Evolutionary conservation across 1,140 invertebrate genomes (phyloP).

Genomic region (Megalopta genalis): DNA sequence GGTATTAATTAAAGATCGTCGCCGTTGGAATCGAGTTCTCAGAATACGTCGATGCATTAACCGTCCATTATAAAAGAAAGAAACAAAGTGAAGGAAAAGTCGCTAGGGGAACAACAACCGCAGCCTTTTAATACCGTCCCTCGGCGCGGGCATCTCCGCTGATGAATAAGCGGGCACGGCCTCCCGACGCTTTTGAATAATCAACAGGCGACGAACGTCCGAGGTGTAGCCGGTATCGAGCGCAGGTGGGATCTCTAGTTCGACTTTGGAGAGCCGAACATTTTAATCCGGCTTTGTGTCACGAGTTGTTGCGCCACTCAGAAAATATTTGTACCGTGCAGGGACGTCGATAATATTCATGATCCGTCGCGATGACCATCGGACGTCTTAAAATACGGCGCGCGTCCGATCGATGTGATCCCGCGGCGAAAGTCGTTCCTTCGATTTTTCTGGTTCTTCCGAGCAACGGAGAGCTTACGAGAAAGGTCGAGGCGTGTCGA

Average conservation of each 20-base stretch:
- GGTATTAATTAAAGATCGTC: slow-evolving; percentile 31
- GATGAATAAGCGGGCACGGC: not conserved
- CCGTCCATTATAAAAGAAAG: not conserved
- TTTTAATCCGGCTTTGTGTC: slow-evolving; percentile 51
- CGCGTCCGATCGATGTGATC: too few relatives aligned
- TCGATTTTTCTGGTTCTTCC: not conserved
- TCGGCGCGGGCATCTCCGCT: not conserved
- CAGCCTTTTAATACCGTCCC: not conserved
- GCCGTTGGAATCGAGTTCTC: slow-evolving; percentile 1
- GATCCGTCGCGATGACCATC: slow-evolving; percentile 27
- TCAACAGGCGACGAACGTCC: slow-evolving; percentile 7
- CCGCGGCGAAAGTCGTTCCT: not conserved
- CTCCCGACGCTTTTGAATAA: slow-evolving; percentile 27
- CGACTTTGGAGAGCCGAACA: not conserved
- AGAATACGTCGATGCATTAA: not conserved
- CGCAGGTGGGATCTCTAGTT: not conserved
- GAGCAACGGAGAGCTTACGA: too few relatives aligned
- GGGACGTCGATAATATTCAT: slow-evolving; percentile 44
- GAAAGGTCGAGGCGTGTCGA: too few relatives aligned
- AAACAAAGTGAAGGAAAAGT: too few relatives aligned
- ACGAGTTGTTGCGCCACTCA: slow-evolving; percentile 18
- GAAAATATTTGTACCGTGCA: slow-evolving; percentile 36
- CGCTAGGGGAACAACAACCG: not conserved
- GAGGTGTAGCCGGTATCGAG: not conserved
- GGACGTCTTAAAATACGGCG: not conserved